A percentile compares a stretch with the other conserved stretches of the same genome.
These are phyloP conservation scores for Salvelinus alpinus DNA, from an alignment of 2,113 vertebrate species.

Conservation along the genomic window DNA sequence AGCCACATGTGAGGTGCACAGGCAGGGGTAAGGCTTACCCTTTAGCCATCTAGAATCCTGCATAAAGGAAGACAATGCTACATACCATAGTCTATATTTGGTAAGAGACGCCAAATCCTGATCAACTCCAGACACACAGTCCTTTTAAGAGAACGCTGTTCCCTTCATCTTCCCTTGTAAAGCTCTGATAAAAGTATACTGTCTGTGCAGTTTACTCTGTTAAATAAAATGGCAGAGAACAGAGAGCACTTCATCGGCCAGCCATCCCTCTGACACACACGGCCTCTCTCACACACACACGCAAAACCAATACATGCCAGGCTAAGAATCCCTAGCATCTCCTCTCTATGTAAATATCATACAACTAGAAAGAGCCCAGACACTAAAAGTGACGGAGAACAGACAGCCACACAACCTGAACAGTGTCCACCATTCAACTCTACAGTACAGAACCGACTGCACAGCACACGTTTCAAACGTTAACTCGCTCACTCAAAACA, in stretches of 20 bases:
- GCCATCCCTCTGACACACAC: conserved; percentile 21
- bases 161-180: conserved; percentile 6
- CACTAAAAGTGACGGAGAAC: conserved; percentile 32
- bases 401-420: conserved; percentile 47
- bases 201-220: conserved; percentile 15
- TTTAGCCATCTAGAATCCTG: conserved; percentile 13
- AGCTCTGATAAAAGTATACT: conserved; percentile 11
- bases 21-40: not conserved
- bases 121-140: conserved; percentile 21
- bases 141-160: conserved; percentile 2
- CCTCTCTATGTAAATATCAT: conserved; percentile 50
- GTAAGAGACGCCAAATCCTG: conserved; percentile 26
- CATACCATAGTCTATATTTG: conserved; percentile 39
- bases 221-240: conserved; percentile 28
- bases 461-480: too few species aligned
- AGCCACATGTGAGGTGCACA: conserved; percentile 10
- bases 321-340: conserved; percentile 51
- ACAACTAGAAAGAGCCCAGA: conserved; percentile 49
- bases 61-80: conserved; percentile 41
- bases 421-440: conserved; percentile 16
- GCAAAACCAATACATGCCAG: conserved; percentile 48
- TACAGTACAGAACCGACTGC: not conserved
- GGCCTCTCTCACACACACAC: conserved; percentile 35
- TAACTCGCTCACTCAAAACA: too few species aligned
- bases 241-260: conserved; percentile 23